These are phyloP conservation scores for Aporophyla lueneburgensis DNA, from an alignment of 2,888 invertebrate genomes.

Conservation along the genomic window DNA sequence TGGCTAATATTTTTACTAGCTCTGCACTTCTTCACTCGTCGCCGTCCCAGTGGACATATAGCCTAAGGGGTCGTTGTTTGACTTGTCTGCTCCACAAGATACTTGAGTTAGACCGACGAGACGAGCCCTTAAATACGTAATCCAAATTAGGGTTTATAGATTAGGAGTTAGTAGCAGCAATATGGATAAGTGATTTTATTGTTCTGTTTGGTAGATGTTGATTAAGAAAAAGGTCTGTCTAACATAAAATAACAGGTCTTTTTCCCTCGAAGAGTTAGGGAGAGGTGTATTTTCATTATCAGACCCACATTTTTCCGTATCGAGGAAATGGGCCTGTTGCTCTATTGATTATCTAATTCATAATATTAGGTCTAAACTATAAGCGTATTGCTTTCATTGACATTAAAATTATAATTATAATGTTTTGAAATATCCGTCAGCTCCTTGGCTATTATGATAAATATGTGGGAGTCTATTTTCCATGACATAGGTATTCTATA, in stretches of 20 bases:
- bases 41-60: not conserved
- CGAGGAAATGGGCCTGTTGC: not conserved
- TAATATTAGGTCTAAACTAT: not conserved
- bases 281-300: not conserved
- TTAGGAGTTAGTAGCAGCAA: not conserved
- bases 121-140: not conserved
- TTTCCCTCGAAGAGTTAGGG: not conserved
- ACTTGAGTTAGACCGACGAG: slow-evolving; percentile 28
- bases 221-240: not conserved
- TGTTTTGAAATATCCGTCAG: not conserved
- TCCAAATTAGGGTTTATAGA: slow-evolving; percentile 15
- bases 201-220: not conserved
- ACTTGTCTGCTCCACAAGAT: slow-evolving; percentile 35
- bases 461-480: not conserved
- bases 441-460: not conserved
- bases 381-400: not conserved
- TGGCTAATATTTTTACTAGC: not conserved
- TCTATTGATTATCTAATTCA: not conserved
- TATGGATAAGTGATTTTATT: not conserved
- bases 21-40: not conserved
- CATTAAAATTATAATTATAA: slow-evolving; percentile 8
- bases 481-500: not conserved
- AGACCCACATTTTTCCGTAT: not conserved
- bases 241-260: not conserved
- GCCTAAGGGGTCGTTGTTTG: slow-evolving; percentile 27